A percentile compares a stretch with the other conserved stretches of the same genome.
phyloP scores from a whole-genome alignment of 2,113 vertebrate species.

The Maccullochella peelii region DNA sequence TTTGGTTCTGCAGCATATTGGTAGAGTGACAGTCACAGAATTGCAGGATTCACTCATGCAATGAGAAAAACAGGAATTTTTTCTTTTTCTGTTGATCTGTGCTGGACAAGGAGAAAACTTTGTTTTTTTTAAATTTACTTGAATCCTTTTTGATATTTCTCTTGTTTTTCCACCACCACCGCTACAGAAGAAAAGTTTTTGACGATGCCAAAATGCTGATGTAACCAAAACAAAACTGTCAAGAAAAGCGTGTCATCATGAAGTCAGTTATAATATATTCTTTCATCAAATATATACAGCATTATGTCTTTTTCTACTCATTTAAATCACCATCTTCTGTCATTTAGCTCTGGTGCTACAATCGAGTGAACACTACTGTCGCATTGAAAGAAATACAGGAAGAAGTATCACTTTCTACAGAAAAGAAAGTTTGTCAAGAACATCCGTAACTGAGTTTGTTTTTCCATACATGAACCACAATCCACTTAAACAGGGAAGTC shows the following conservation, averaged over 20 bases:
- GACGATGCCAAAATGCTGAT: conserved; percentile 68
- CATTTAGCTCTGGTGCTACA: conserved; percentile 52
- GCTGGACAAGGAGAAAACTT: conserved; percentile 16
- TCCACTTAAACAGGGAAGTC: conserved; percentile 81
- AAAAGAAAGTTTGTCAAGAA: conserved; percentile 75
- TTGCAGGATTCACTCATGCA: conserved; percentile 20
- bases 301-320: conserved; percentile 5
- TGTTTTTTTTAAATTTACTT: conserved; percentile 17
- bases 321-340: conserved; percentile 16
- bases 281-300: neutral
- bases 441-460: conserved; percentile 78
- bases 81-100: conserved; percentile 29
- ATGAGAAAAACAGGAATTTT: conserved; percentile 36
- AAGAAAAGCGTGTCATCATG: conserved; percentile 18
- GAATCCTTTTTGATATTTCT: conserved; percentile 16
- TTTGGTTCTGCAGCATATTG: conserved; percentile 60
- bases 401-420: conserved; percentile 57
- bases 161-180: conserved; percentile 6
- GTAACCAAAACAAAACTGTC: conserved; percentile 72
- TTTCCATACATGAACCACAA: conserved; percentile 74
- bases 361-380: conserved; percentile 25
- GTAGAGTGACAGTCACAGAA: conserved; percentile 19
- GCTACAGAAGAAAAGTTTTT: conserved; percentile 11
- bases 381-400: conserved; percentile 37
- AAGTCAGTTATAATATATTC: conserved; percentile 1